A percentile compares a stretch with the other conserved stretches of the same genome.
These are phyloP conservation scores for Prionace glauca DNA, from an alignment of 2,797 vertebrate species.

Conservation along the genomic window DNA sequence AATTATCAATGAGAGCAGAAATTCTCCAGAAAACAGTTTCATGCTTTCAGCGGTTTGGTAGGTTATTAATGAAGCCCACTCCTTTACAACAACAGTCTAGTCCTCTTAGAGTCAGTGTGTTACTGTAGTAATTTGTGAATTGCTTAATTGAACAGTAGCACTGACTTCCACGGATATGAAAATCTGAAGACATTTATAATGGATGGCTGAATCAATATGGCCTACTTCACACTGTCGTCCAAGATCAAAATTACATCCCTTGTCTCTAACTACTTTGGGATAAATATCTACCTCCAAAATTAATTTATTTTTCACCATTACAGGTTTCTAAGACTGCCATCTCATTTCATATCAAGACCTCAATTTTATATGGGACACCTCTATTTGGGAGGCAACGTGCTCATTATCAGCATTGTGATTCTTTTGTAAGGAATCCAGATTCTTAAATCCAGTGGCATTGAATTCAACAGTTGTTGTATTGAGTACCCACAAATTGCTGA, in stretches of 20 bases:
- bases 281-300: background rate
- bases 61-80: background rate
- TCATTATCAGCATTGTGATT: background rate
- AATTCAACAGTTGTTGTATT: background rate
- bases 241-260: background rate
- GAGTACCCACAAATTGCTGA: background rate
- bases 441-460: background rate
- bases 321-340: background rate
- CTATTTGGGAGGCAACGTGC: background rate
- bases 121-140: background rate
- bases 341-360: background rate
- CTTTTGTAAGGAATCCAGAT: background rate
- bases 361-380: background rate
- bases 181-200: background rate
- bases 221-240: background rate
- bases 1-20: background rate
- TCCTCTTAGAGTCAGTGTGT: background rate
- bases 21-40: background rate
- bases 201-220: background rate
- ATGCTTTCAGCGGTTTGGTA: background rate
- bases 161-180: background rate
- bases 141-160: background rate
- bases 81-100: background rate
- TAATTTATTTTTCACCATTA: background rate
- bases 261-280: background rate